These are phyloP conservation scores for Pipistrellus kuhlii DNA, from an alignment of 2,797 vertebrate genomes.

Conservation along the genomic window DNA sequence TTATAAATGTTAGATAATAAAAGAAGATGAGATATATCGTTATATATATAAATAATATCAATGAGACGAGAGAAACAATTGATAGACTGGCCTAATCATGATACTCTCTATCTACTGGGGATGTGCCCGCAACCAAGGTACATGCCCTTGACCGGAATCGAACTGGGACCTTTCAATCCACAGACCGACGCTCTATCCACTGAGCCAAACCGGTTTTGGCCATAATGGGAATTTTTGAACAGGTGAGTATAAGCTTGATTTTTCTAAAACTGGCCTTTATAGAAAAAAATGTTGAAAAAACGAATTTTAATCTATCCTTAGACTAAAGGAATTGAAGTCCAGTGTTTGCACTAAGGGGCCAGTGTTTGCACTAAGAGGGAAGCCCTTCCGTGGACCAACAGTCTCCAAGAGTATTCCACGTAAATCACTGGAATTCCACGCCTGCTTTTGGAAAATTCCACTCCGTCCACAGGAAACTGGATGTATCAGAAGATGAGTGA, in stretches of 20 bases:
- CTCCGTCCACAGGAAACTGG: neutral
- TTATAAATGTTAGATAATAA: no score
- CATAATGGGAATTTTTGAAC: neutral
- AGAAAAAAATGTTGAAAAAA: neutral
- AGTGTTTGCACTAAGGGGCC: no score
- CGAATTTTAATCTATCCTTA: neutral
- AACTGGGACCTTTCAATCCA: no score
- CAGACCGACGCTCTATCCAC: no score
- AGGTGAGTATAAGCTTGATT: neutral
- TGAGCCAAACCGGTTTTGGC: no score
- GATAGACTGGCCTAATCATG: no score
- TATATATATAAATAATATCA: no score
- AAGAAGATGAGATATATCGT: no score
- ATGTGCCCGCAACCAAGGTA: no score
- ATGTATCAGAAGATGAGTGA: neutral
- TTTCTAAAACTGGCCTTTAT: neutral
- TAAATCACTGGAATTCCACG: neutral
- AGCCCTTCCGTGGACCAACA: neutral
- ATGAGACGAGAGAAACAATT: no score
- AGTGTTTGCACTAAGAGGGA: neutral
- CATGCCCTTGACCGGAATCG: no score
- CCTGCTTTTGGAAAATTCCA: neutral
- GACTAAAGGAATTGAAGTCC: slow-evolving; percentile 5
- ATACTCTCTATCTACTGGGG: no score
- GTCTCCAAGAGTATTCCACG: neutral